A percentile compares a stretch with the other conserved stretches of the same genome.
phyloP scores from a whole-genome alignment of 2,888 invertebrate genomes.

The Pogonocherus hispidulus region DNA sequence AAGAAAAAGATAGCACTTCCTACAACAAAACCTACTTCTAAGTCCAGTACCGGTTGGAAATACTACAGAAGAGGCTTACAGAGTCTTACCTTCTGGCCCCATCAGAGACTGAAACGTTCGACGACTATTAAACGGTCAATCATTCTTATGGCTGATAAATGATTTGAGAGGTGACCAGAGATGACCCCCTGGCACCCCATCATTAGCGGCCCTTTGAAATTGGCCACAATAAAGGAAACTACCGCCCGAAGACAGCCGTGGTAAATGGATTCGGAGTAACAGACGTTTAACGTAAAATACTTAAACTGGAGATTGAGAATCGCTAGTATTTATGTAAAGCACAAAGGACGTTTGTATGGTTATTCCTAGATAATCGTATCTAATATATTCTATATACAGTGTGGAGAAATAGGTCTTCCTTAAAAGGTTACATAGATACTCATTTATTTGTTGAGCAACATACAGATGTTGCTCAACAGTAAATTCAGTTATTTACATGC shows the following conservation, averaged over 20 bases:
- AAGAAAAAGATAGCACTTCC: too few relatives aligned
- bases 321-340: not conserved
- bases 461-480: too few relatives aligned
- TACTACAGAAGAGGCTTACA: too few relatives aligned
- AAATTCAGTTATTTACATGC: too few relatives aligned
- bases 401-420: too few relatives aligned
- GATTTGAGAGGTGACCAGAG: conserved; percentile 60
- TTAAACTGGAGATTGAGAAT: not conserved
- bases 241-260: conserved; percentile 40
- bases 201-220: conserved; percentile 65
- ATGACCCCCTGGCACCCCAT: conserved; percentile 62
- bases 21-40: too few relatives aligned
- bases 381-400: too few relatives aligned
- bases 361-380: too few relatives aligned
- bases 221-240: conserved; percentile 43
- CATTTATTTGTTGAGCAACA: too few relatives aligned
- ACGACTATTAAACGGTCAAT: conserved; percentile 54
- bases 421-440: too few relatives aligned
- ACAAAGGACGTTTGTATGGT: too few relatives aligned
- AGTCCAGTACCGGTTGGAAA: too few relatives aligned
- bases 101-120: conserved; percentile 27
- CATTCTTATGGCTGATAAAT: conserved; percentile 61
- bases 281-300: conserved; percentile 25
- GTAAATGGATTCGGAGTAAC: conserved; percentile 37
- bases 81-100: not conserved